Base-by-base conservation (phyloP, 2,797 vertebrate genomes). In the Paratrypauchen microcephalus region DNA sequence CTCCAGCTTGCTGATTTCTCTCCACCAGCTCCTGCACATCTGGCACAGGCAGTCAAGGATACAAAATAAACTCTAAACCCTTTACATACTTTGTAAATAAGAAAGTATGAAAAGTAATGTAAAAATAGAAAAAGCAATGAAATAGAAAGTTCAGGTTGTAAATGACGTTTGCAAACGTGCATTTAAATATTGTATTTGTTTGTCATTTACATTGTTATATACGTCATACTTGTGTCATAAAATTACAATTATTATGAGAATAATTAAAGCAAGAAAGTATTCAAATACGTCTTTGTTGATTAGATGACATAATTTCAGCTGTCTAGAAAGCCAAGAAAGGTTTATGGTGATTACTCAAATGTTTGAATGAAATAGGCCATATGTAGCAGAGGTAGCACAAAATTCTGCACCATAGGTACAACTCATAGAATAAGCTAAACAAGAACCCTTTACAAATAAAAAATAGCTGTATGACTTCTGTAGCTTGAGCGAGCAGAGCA, bases 11-110 rank as follows among this genome's bases (percentile, higher is more conserved):
- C 82, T 91, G 85, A 84, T 97, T 97, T 83, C 86, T 95, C 81
- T 91, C 63, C 11, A 97, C 89, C 70, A 97, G 93, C 58, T 92
- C 83, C 61, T 82, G 91, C 32, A 99, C 97, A 87, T 98, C 97
- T 98, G 88, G 52, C 1, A 30, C 9, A 28, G 28, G 13, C 0
- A 1, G 80, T 92, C 66, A 92, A 91, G 86, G 85, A 82, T 70
- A 66, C 26, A 76, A 78, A 52, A 47, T 2, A 36, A 26, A 61
- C 13, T 15, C 4, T 45, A 45, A 18, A 28, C 11, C 8, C n/a
- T 15, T 24, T 56, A 62, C 30, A 12, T 21, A 39, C 7, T 13
- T 13, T 11, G 2, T 8, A 19, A n/a, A 61, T 3, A 5, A 1
- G 2, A 30, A 18, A 21, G 32, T 21, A 23, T 23, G 12, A 62